Evolutionary conservation across 2,113 vertebrate genomes (phyloP), one percentile per base, ranked within the genome.

Genomic region (Sander vitreus): DNA sequence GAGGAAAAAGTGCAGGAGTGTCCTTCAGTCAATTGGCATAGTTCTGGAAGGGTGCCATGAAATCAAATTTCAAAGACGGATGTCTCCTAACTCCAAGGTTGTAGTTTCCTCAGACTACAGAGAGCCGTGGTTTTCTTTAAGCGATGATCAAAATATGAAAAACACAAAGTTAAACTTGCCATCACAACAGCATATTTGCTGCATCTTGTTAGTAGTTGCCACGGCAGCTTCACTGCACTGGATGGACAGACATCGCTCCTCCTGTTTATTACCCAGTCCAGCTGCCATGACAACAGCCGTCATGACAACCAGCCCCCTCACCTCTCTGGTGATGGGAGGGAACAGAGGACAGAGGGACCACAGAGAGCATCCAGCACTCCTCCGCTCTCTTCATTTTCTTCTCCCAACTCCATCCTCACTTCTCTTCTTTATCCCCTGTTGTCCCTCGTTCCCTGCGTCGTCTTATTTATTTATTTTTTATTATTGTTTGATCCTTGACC

Each of bases 271-370:
- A 88, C 57, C 67, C 30, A 45, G 80, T 79, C 76, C 83, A 57
- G 91, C 88, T 93, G 82, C 93, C 89, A 90, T 93, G 93, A 87
- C 90, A 84, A 93, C 93, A 75, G 90, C 75, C 45, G 84, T 80
- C 92, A 92, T 92, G 92, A 90, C 92, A 88, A 93, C 91, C 81
- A 80, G 88, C 89, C 82, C 85, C 88, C 81, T 92, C 74, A 87
- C 84, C 88, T 88, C 82, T 50, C 12, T 66, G 80, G 30, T 53
- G 62, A 81, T 21, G 6, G 78, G 63, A 76, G 76, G 48, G 63
- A 77, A 76, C 19, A 64, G 71, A 82, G 81, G 73, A 83, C 80
- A 63, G 75, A 58, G 64, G 64, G 74, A 82, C 74, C 84, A 68
- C 67, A 69, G 85, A 90, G 82, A 87, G 73, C 83, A 85, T 88